Base-by-base conservation (phyloP, 2,888 invertebrate species). In the Brenthis ino region DNA sequence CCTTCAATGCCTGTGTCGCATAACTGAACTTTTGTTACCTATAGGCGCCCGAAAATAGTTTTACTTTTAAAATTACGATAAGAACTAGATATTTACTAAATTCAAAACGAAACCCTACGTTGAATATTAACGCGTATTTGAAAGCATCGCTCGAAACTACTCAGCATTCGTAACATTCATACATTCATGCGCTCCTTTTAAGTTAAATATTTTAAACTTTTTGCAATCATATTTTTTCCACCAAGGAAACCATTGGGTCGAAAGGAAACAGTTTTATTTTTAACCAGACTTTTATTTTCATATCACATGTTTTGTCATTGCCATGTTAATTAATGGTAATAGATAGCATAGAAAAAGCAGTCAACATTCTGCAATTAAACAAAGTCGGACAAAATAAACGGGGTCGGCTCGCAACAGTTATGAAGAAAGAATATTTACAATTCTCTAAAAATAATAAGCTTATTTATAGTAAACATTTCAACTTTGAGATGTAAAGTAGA, bases 261-360 rank as follows among this genome's bases (percentile, higher is more conserved):
- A 85, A 92, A 92, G 88, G 91, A 92, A 93, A 92, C 86, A 91
- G 86, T 85, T 86, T 87, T 84, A 70, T 83, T 85, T 86, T 84
- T 84, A 78, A 85, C 87, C 85, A 91, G 82, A 79, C 76, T 83
- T 89, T 91, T 91, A 89, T 89, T 90, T 75, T 82, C 83, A 86
- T 79, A 88, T 89, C 86, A 91, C 91, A 91, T 85, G 77, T 81
- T 75, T 75, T 69, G 68, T 76, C 71, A 79, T 79, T 78, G 56
- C 64, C 48, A 68, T 64, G 54, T 68, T 69, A 65, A 72, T 68
- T 69, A 65, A 72, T 64, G 65, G 64, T 69, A 60, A 66, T 68
- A 66, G 76, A 75, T 79, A 78, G 76, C 77, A 50, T 60, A 60
- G 79, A 75, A 78, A 78, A 74, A 77, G 83, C 84, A 86, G 86